Base-by-base conservation (phyloP, 2,888 invertebrate species). In the Timema podura region DNA sequence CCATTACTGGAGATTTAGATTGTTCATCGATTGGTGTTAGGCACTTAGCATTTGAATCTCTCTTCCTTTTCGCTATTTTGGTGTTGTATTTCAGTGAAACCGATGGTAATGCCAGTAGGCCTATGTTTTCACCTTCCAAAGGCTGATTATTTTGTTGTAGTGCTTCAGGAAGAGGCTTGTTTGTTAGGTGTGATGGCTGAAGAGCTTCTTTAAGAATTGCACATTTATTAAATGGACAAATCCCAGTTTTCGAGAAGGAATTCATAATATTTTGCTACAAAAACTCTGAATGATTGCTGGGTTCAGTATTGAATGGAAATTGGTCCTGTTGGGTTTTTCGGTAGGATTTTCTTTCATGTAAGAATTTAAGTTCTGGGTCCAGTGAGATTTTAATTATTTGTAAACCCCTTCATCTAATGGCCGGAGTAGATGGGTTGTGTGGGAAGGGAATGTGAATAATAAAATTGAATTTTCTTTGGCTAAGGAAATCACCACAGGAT, bases 231-330 rank as follows among this genome's bases (percentile, higher is more conserved):
- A 47, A 13, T 16, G 66, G 0, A 49, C 44, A 66, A 30, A 48
- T 66, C 44, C 16, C 49, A 10, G 30, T 49, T 48, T 66, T 66
- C 49, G 15, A 16, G 10, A 66, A 66, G 48, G 66, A 48, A 66
- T 66, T 66, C 9, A 66, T 1, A 13, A 66, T 49, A 30, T 1
- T 66, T 49, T 8, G 44, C 16, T 6, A 11, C 15, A 48, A 13
- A 66, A 66, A 49, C 66, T 15, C 16, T 48, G 15, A 13, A 49
- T 66, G 49, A 66, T 15, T 49, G 49, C 15, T 11, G 48, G 65
- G 48, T 65, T 66, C 5, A 66, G 48, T 9, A 66, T 13, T 13
- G 30, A 48, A 49, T 8, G 66, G 48, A 66, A 66, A 49, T 66
- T 7, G 5, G 49, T 15, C 16, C n/a, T 15, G 11, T 66, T 66